A percentile compares a stretch with the other conserved stretches of the same genome.
Conservation (phyloP, 2,797 vertebrate species). For the Rhadinocentrus ornatus region DNA sequence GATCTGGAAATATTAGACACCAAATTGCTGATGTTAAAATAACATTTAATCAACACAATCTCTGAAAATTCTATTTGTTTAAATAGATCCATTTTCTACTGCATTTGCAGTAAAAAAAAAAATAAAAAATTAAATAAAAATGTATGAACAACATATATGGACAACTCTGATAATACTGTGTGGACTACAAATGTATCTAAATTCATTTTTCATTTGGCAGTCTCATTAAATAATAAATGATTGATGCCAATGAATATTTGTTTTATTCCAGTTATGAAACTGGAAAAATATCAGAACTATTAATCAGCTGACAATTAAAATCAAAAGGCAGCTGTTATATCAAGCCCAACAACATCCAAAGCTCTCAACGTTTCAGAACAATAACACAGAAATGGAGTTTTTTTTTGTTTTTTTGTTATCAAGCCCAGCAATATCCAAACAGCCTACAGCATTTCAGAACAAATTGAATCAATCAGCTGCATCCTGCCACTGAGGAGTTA, state of each 20-base stretch:
- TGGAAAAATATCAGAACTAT: background rate
- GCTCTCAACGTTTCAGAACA: conserved; percentile 31
- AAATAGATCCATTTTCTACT: background rate
- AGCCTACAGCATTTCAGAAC: conserved; percentile 38
- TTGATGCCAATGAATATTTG: background rate
- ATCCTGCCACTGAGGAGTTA: conserved; percentile 33
- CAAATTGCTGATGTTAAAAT: background rate
- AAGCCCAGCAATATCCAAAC: conserved; percentile 29
- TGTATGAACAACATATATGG: background rate
- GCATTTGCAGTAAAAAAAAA: background rate
- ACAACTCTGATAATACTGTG: background rate
- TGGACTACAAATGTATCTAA: background rate
- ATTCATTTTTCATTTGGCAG: background rate
- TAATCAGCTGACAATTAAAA: background rate
- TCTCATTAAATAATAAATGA: background rate
- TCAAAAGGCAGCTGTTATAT: background rate
- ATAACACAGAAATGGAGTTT: conserved; percentile 1
- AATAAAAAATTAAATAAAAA: background rate
- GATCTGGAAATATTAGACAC: background rate
- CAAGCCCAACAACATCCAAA: conserved; percentile 22
- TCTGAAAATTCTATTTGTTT: background rate
- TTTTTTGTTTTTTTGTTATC: background rate
- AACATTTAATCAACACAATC: background rate
- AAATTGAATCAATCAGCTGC: conserved; percentile 28
- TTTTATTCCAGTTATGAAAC: background rate